Conservation (phyloP, 2,888 invertebrate genomes). For the Notocelia uddmanniana region DNA sequence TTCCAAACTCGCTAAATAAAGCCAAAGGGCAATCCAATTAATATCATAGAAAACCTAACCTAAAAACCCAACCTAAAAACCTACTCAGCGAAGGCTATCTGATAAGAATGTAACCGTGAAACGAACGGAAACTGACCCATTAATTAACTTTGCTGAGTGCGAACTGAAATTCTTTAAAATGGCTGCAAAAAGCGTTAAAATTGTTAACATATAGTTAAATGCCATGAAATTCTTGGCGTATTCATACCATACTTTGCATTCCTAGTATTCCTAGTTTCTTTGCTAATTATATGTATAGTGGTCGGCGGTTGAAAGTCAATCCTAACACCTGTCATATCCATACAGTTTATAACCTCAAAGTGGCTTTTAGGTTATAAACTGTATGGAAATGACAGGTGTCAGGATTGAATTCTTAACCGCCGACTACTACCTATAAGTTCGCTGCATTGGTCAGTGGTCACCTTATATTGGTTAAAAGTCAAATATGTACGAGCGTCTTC, state of each 20-base stretch:
- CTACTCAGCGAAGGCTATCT: slow-evolving; percentile 18
- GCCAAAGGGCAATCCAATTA: slow-evolving; percentile 17
- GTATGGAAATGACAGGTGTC: too few relatives aligned
- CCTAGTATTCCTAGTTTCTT: background rate
- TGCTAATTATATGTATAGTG: too few relatives aligned
- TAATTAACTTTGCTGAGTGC: slow-evolving; percentile 7
- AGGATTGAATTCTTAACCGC: too few relatives aligned
- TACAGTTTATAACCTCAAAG: too few relatives aligned
- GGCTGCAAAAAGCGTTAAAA: slow-evolving; percentile 23
- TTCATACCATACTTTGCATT: background rate
- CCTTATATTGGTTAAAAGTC: too few relatives aligned
- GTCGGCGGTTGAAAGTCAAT: too few relatives aligned
- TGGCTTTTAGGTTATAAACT: too few relatives aligned
- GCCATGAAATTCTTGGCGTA: slow-evolving; percentile 19
- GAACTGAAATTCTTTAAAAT: slow-evolving; percentile 6
- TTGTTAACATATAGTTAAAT: slow-evolving; percentile 15
- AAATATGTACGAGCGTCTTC: too few relatives aligned
- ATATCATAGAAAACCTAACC: slow-evolving; percentile 15
- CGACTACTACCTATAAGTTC: too few relatives aligned
- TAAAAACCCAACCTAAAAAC: slow-evolving; percentile 30
- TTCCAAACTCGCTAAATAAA: background rate
- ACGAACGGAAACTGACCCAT: slow-evolving; percentile 9
- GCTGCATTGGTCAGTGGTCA: too few relatives aligned
- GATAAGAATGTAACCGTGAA: slow-evolving; percentile 15
- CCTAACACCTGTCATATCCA: too few relatives aligned